Conservation (phyloP, 1,140 invertebrate species). For the Drosophila sturtevanti region DNA sequence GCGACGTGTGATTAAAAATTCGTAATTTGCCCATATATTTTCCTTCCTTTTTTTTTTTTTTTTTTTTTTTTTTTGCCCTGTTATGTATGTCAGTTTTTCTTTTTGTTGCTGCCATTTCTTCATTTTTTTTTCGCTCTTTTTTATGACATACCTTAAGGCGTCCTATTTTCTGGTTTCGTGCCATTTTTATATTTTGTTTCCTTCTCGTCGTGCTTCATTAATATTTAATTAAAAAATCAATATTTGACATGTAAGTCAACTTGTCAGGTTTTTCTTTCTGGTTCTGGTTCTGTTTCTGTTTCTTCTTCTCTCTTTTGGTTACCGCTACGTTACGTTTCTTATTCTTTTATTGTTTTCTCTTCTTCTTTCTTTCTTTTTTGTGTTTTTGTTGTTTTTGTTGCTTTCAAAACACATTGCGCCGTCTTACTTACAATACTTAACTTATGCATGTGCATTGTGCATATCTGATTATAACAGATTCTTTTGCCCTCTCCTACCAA, state of each 20-base stretch:
- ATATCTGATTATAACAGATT: conserved; percentile 78
- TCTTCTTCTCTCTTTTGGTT: not conserved
- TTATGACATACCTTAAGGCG: conserved; percentile 62
- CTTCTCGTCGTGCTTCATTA: conserved; percentile 69
- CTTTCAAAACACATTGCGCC: not conserved
- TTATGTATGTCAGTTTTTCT: conserved; percentile 10
- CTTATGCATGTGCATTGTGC: conserved; percentile 75
- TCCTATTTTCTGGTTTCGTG: conserved; percentile 32
- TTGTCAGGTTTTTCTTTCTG: conserved; percentile 38
- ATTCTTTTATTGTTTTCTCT: conserved; percentile 1
- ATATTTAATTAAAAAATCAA: conserved; percentile 82
- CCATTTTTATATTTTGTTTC: conserved; percentile 33
- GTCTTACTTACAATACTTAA: conserved; percentile 32
- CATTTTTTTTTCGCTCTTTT: conserved; percentile 36
- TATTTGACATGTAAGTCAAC: conserved; percentile 79
- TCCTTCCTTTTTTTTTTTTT: conserved; percentile 51
- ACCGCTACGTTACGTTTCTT: conserved; percentile 7
- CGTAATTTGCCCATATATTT: conserved; percentile 63
- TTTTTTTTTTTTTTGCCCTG: conserved; percentile 17
- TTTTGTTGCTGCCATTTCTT: conserved; percentile 9
- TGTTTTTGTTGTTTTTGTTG: conserved; percentile 19
- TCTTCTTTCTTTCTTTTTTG: too few relatives aligned
- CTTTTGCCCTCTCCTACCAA: conserved; percentile 23
- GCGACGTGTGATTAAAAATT: conserved; percentile 78
- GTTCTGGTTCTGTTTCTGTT: conserved; percentile 15